Base-by-base conservation (phyloP, 2,797 vertebrate species). In the Cichlasoma orientale region DNA sequence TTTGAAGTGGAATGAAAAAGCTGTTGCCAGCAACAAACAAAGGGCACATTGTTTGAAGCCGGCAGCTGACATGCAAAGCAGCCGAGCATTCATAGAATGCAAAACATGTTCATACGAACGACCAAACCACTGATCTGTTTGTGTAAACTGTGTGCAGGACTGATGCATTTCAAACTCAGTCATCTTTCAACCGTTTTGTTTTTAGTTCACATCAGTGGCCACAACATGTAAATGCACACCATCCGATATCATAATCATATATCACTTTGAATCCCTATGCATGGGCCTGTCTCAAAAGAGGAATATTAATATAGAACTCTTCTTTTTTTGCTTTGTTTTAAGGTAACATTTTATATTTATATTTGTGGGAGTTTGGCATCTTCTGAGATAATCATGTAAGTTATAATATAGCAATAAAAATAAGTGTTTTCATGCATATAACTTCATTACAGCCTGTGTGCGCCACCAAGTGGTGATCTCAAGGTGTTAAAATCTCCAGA, bases 11-110 rank as follows among this genome's bases (percentile, higher is more conserved):
- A 86, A 90, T 85, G 79, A 90, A 91, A 89, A 90, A 88, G 88
- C 86, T 87, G 91, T 90, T 93, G 88, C 89, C 89, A 91, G 90
- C 82, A 89, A 93, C 89, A 94, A 92, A 95, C 92, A 95, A 94
- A 92, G 92, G 83, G 78, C 85, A 84, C 87, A 92, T 92, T 94
- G 91, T 95, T 82, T 88, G 73, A 83, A 87, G 38, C 56, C 78
- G 13, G 88, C 88, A 88, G 90, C 90, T 89, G 84, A 92, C 92
- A 92, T 93, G 93, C 89, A 92, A 90, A 93, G 89, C 82, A 85
- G 84, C 80, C 23, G 87, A 90, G 92, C 88, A 90, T 92, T 93
- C 87, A 89, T 84, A 93, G 90, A 94, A 93, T 92, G 92, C 85
- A 93, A 94, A 93, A 92, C 92, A 89, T 84, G 88, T 73, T 90